Evolutionary conservation across 2,797 vertebrate species (phyloP), one percentile per base, ranked within the genome.

Genomic region (Fistularia tabacaria): DNA sequence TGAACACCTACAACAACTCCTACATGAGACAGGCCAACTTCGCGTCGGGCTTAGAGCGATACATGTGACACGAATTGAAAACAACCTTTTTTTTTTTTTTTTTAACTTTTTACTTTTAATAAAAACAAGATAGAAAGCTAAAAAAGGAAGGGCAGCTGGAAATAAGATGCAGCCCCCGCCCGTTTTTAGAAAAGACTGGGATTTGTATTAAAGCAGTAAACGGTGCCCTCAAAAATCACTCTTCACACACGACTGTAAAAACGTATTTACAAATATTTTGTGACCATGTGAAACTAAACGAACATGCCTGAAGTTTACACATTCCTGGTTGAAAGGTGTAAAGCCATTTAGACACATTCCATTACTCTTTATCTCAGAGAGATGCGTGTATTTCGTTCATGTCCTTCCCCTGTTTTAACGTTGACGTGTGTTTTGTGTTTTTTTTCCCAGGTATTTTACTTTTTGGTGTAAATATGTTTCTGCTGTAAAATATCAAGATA

Each of bases 11-110:
- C 57, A 93, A 91, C 76, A 94, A 92, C 44, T 63, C 88, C 10
- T 99, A 97, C 80, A 87, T 94, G 91, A 88, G 94, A 64, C 96
- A 93, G 58, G 83, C 92, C 46, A 93, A 89, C 76, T 99, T 93
- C 73, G 76, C 92, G 0, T 60, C 93, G 0, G 92, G 94, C 39
- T 72, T 98, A 46, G 96, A 99, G 76, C 89, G 95, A 15, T 99
- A 97, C 71, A 90, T 98, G 93, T 98, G 81, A 82, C 0, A 1
- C 3, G 38, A 14, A 14, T 43, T 6, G 39, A n/a, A 25, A 10
- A 37, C 8, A 14, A 8, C 13, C 11, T 46, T 7, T 1, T 10
- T n/a, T 36, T 10, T 36, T 42, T 9, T 54, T 7, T 36, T 10
- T 12, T 11, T 9, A 25, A 11, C 14, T 49, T 15, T 49, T 25